Conservation (phyloP, 2,113 vertebrate genomes). For the Nothoprocta pentlandii region DNA sequence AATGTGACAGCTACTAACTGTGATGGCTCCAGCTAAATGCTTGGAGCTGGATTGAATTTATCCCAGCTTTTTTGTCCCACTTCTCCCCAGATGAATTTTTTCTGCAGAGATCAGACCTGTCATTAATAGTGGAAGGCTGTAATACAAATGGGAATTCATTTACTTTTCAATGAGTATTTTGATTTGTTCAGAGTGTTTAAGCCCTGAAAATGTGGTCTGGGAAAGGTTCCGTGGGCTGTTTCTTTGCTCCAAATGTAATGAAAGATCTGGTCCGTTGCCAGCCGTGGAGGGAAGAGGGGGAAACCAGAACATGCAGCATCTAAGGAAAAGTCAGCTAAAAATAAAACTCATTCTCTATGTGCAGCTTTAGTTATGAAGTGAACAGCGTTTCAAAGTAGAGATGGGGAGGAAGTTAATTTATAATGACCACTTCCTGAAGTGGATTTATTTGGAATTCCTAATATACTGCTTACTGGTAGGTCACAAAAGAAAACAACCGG, state of each 20-base stretch:
- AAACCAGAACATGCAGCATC: slow-evolving; percentile 24
- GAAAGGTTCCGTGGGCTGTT: slow-evolving; percentile 17
- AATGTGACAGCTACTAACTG: neutral
- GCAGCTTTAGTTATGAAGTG: neutral
- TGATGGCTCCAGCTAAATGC: neutral
- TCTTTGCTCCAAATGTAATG: slow-evolving; percentile 30
- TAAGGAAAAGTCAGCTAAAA: slow-evolving; percentile 50
- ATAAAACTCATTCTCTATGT: slow-evolving; percentile 31
- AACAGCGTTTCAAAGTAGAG: neutral
- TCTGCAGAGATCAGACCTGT: slow-evolving; percentile 19
- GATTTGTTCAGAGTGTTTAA: slow-evolving; percentile 1
- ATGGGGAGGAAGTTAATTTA: neutral
- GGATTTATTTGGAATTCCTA: neutral
- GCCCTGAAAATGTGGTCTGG: neutral
- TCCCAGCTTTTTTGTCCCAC: neutral
- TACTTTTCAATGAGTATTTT: slow-evolving; percentile 28
- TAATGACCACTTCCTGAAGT: slow-evolving; percentile 2
- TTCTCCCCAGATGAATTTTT: neutral
- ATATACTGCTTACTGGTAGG: neutral
- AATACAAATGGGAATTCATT: slow-evolving; percentile 4
- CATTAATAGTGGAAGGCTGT: neutral
- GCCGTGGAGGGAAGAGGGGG: slow-evolving; percentile 1
- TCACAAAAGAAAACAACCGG: neutral
- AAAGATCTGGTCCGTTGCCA: slow-evolving; percentile 56
- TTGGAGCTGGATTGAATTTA: neutral